Base-by-base conservation (phyloP, 2,888 invertebrate genomes). In the Phasia obesa region DNA sequence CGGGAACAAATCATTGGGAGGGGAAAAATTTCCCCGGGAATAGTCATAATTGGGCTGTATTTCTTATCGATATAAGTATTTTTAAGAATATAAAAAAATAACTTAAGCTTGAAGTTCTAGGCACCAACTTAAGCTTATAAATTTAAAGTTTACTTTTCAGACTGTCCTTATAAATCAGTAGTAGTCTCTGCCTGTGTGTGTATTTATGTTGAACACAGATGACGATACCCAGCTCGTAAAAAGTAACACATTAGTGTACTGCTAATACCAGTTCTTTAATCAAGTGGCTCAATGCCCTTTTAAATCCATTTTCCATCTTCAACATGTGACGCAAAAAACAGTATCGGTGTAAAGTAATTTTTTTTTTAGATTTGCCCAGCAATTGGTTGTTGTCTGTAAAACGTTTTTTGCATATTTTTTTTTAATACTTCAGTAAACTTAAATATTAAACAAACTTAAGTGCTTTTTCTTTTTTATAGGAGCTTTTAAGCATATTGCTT, bases 371-470 rank as follows among this genome's bases (percentile, higher is more conserved):
- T 17, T 31, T 23, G 21, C 35, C 35, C 44, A 55, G 6, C 42
- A 5, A n/a, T 51, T 47, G 19, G 1, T 35, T 25, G 44, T 55
- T 21, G 25, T 25, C 11, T 49, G 9, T 38, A 31, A n/a, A 13
- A 38, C 13, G 0, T 70, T 57, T 51, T 15, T 17, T 64, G 9
- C 44, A n/a, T 17, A 2, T 60, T 77, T 31, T 15, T 69, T 47
- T 59, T 76, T 31, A 31, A 69, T 67, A 69, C 55, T 70, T 44
- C 47, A 47, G 23, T 25, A 44, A 75, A 75, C 65, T 78, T 53
- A 31, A 74, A 70, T 75, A 75, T 79, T 75, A 65, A 75, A 67
- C 53, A 62, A 71, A 71, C 76, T 79, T 76, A 73, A 83, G 75
- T 83, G 71, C 42, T 83, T 75, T 47, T 44, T 23, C 7, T 11